Evolutionary conservation across 2,113 vertebrate species (phyloP).

Genomic region (Ibidorhyncha struthersii): DNA sequence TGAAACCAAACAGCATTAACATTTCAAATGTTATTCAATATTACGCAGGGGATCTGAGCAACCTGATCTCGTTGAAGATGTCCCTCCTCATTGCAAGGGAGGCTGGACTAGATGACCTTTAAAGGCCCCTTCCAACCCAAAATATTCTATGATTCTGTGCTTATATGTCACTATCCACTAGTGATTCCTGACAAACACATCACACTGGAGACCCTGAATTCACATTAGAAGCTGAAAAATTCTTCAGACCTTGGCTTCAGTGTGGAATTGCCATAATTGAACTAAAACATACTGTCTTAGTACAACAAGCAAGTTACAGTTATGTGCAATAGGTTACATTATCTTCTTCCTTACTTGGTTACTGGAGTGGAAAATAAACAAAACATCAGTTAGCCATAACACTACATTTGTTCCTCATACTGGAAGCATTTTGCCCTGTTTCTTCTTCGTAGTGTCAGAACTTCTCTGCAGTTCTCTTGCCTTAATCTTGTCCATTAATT

Average conservation of each 20-base stretch:
- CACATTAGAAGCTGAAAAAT: background rate
- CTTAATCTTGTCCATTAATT: background rate
- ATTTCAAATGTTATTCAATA: background rate
- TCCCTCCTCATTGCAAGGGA: background rate
- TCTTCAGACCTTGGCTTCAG: background rate
- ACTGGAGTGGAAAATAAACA: background rate
- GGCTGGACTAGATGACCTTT: background rate
- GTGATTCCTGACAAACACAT: background rate
- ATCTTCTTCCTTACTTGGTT: background rate
- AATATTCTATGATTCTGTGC: background rate
- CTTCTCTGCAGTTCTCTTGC: background rate
- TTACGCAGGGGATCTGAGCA: background rate
- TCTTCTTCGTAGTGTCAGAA: background rate
- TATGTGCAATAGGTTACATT: background rate
- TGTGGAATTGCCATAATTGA: background rate
- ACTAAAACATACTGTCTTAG: background rate
- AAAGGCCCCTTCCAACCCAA: background rate
- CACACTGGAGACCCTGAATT: background rate
- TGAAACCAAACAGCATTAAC: background rate
- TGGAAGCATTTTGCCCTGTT: background rate
- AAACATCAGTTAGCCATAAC: background rate
- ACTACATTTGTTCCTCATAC: background rate
- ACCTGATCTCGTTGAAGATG: background rate
- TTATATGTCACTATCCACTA: background rate
- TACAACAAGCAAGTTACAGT: background rate